These are phyloP conservation scores for Silurus meridionalis DNA, from an alignment of 2,113 vertebrate species.

Conservation along the genomic window DNA sequence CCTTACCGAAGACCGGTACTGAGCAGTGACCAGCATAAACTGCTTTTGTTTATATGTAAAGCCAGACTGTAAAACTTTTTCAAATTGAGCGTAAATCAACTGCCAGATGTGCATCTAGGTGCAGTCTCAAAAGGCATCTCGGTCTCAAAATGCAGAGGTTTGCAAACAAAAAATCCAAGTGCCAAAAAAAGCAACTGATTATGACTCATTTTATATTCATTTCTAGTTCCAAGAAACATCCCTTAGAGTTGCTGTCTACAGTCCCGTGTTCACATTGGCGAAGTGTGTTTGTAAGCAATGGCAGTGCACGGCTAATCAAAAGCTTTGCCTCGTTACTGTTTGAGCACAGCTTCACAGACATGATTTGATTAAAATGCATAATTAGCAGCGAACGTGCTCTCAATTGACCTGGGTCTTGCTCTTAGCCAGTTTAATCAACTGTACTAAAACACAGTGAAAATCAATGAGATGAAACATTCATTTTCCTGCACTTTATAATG, in stretches of 20 bases:
- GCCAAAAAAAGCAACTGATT: background rate
- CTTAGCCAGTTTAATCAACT: slow-evolving; percentile 5
- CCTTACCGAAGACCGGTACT: background rate
- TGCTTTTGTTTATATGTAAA: no score
- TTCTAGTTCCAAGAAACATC: background rate
- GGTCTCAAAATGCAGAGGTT: slow-evolving; percentile 5
- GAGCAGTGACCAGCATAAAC: background rate
- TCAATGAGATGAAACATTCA: slow-evolving; percentile 5
- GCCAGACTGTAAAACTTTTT: slow-evolving; percentile 4
- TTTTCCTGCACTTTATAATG: slow-evolving; percentile 5
- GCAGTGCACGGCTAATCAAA: background rate
- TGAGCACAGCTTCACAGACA: slow-evolving; percentile 12
- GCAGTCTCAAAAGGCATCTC: background rate
- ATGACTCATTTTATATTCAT: background rate
- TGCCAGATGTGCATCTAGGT: background rate
- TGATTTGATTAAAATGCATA: slow-evolving; percentile 42
- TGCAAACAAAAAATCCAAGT: slow-evolving; percentile 13
- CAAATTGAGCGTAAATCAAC: background rate
- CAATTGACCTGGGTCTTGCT: slow-evolving; percentile 25
- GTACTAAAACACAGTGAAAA: slow-evolving; percentile 9
- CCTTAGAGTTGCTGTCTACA: background rate
- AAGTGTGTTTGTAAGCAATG: slow-evolving; percentile 8
- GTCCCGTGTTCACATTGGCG: background rate
- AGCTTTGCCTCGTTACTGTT: slow-evolving; percentile 27
- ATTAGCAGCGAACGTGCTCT: slow-evolving; percentile 34